Evolutionary conservation across 2,888 invertebrate species (phyloP).

Genomic region (Andricus curvator): DNA sequence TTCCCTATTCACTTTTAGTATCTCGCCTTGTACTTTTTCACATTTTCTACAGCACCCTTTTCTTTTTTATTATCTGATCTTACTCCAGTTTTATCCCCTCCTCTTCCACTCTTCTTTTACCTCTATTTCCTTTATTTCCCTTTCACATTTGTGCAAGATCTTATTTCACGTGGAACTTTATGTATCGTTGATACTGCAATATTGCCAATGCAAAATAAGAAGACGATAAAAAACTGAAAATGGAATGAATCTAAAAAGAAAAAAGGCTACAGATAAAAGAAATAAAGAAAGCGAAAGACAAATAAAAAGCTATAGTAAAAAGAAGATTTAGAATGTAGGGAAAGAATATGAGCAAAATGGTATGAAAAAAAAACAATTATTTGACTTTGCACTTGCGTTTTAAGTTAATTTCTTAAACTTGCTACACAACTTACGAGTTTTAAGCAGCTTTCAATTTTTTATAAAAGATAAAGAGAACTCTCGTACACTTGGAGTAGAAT

Average conservation of each 20-base stretch:
- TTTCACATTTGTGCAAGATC: slow-evolving; percentile 2
- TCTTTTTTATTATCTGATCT: slow-evolving; percentile 19
- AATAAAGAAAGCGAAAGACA: neutral
- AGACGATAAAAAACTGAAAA: too few relatives aligned
- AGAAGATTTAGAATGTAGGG: neutral
- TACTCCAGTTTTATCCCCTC: neutral
- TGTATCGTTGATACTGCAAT: slow-evolving; percentile 2
- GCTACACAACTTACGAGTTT: neutral
- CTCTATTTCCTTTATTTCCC: slow-evolving; percentile 3
- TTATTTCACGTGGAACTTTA: neutral
- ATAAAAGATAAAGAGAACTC: neutral
- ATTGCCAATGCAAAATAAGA: neutral
- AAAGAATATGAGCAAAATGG: neutral
- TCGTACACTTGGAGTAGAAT: neutral
- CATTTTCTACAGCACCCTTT: slow-evolving; percentile 15
- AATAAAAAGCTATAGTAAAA: neutral
- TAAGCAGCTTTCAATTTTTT: neutral
- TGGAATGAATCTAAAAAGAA: neutral
- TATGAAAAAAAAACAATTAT: neutral
- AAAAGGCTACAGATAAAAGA: neutral
- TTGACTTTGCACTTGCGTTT: neutral
- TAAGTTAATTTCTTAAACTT: neutral
- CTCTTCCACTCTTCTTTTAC: neutral
- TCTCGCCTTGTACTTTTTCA: slow-evolving; percentile 8
- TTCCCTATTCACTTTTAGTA: slow-evolving; percentile 26